Conservation (phyloP, 2,797 vertebrate genomes). For the Gymnoscopelus braueri region DNA sequence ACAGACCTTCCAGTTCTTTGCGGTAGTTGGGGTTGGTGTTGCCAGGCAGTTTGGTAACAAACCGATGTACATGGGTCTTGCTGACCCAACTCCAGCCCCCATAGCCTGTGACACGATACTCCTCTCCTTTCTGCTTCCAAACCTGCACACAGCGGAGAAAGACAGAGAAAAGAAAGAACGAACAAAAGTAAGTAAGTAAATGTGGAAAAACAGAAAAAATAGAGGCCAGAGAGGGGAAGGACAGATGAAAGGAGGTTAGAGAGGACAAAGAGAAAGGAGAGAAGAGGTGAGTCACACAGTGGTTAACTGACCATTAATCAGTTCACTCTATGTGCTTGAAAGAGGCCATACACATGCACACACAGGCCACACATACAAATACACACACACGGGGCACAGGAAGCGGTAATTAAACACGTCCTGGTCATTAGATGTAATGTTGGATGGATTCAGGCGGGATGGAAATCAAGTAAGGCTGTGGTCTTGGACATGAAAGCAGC, state of each 20-base stretch:
- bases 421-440: constrained; percentile 3
- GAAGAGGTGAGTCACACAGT: constrained; percentile 35
- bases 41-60: constrained; percentile 91
- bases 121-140: constrained; percentile 99
- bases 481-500: constrained; percentile 10
- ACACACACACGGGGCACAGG: constrained; percentile 33
- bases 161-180: neutral
- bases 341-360: constrained; percentile 1
- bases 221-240: constrained; percentile 2
- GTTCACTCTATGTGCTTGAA: too few relatives aligned
- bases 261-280: too few relatives aligned
- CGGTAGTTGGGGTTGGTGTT: constrained; percentile 96
- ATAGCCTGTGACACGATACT: constrained; percentile 97
- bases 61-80: constrained; percentile 92
- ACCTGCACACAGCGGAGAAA: constrained; percentile 80
- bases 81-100: constrained; percentile 98
- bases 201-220: neutral
- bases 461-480: neutral
- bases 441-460: too few relatives aligned
- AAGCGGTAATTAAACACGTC: constrained; percentile 21
- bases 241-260: too few relatives aligned
- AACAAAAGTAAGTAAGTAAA: constrained; percentile 4
- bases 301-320: constrained; percentile 27
- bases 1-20: constrained; percentile 87
- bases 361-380: constrained; percentile 4